These are phyloP conservation scores for Microctonus aethiopoides DNA, from an alignment of 2,888 invertebrate genomes.

Conservation along the genomic window DNA sequence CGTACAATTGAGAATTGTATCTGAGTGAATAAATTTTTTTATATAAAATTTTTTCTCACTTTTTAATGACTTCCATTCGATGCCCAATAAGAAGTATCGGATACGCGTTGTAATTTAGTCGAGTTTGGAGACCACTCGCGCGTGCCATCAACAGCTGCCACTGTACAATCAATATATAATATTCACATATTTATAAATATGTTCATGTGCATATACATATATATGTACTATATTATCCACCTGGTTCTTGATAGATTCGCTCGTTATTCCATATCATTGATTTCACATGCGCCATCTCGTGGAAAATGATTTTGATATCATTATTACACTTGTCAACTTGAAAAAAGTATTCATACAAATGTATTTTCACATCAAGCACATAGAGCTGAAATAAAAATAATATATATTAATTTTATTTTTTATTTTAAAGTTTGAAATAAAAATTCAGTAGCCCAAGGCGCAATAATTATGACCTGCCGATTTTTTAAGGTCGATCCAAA, in stretches of 20 bases:
- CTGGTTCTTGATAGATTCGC: constrained; percentile 9
- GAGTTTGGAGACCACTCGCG: constrained; percentile 55
- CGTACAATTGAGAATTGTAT: background rate
- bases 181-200: background rate
- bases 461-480: constrained; percentile 32
- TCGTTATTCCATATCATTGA: constrained; percentile 27
- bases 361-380: background rate
- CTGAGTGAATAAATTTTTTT: background rate
- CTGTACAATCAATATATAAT: background rate
- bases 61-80: background rate
- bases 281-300: background rate
- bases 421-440: background rate
- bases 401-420: background rate
- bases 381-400: background rate
- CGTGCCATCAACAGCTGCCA: constrained; percentile 60
- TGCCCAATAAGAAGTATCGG: constrained; percentile 46
- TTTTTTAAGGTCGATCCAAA: constrained; percentile 7
- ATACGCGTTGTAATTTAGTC: constrained; percentile 51
- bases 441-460: constrained; percentile 27
- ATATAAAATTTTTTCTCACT: background rate
- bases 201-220: background rate
- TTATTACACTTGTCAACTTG: background rate
- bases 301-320: constrained; percentile 4
- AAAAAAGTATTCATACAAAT: background rate
- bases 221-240: background rate